Conservation (phyloP, 2,797 vertebrate genomes). For the Betta splendens region DNA sequence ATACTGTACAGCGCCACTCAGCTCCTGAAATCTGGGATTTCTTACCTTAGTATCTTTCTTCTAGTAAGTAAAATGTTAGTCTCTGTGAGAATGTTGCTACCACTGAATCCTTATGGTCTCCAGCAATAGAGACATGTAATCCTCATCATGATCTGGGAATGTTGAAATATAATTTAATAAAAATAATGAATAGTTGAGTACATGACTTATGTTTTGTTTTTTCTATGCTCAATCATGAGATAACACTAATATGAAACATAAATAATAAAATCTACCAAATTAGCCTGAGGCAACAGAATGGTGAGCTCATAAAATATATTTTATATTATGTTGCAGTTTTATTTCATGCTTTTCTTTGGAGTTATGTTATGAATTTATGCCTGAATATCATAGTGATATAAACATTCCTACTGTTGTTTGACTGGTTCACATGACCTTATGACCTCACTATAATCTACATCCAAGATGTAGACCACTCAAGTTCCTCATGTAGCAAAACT, state of each 20-base stretch:
- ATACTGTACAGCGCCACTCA: conserved; percentile 27
- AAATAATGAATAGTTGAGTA: conserved; percentile 25
- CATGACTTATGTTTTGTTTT: conserved; percentile 17
- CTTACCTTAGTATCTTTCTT: conserved; percentile 50
- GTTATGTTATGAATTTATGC: conserved; percentile 37
- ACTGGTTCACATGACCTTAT: too few species aligned
- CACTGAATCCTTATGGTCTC: conserved; percentile 27
- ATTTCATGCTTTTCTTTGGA: conserved; percentile 60
- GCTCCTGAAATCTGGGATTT: conserved; percentile 57
- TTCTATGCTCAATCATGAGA: conserved; percentile 22
- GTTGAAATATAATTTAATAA: conserved; percentile 19
- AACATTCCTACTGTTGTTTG: conserved; percentile 22
- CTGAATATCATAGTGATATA: conserved; percentile 40
- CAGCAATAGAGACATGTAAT: conserved; percentile 19
- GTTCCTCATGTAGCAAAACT: too few species aligned
- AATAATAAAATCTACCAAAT: conserved; percentile 16
- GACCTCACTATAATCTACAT: too few species aligned
- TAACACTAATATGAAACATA: conserved; percentile 32
- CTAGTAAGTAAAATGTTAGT: conserved; percentile 55
- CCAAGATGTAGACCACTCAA: too few species aligned
- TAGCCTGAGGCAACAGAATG: conserved; percentile 17
- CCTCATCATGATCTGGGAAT: conserved; percentile 25
- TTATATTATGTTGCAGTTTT: conserved; percentile 53
- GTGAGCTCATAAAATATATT: conserved; percentile 33
- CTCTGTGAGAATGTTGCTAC: conserved; percentile 68